A percentile compares a stretch with the other conserved stretches of the same genome.
phyloP scores from a whole-genome alignment of 2,113 vertebrate species.

The Seriola dumerili region DNA sequence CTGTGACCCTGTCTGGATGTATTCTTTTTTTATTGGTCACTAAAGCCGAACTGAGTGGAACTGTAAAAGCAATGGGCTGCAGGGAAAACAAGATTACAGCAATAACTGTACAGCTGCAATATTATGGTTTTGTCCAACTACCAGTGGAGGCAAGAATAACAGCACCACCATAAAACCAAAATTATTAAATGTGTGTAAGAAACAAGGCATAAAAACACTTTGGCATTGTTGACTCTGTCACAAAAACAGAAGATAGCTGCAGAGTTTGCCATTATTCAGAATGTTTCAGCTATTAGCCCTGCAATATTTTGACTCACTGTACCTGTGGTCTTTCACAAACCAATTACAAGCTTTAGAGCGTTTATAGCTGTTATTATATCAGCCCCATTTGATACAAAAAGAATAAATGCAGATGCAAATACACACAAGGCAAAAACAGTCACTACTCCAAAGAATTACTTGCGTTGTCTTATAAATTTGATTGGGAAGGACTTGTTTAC shows the following conservation, averaged over 20 bases:
- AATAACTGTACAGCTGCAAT: background rate
- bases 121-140: background rate
- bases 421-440: background rate
- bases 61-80: background rate
- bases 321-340: background rate
- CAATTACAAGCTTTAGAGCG: background rate
- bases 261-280: background rate
- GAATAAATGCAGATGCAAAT: background rate
- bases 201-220: slow-evolving; percentile 24
- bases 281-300: background rate
- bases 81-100: background rate
- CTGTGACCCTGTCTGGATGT: background rate
- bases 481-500: background rate
- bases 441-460: background rate
- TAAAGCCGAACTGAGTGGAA: background rate
- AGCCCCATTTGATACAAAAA: slow-evolving; percentile 2
- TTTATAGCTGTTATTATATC: slow-evolving; percentile 1
- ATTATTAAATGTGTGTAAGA: background rate
- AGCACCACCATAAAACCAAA: background rate
- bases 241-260: background rate
- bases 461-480: background rate
- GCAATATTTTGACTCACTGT: background rate
- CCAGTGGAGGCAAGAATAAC: background rate
- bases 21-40: background rate
- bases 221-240: background rate